These are phyloP conservation scores for Glyptemys insculpta DNA, from an alignment of 2,797 vertebrate species.

Conservation along the genomic window DNA sequence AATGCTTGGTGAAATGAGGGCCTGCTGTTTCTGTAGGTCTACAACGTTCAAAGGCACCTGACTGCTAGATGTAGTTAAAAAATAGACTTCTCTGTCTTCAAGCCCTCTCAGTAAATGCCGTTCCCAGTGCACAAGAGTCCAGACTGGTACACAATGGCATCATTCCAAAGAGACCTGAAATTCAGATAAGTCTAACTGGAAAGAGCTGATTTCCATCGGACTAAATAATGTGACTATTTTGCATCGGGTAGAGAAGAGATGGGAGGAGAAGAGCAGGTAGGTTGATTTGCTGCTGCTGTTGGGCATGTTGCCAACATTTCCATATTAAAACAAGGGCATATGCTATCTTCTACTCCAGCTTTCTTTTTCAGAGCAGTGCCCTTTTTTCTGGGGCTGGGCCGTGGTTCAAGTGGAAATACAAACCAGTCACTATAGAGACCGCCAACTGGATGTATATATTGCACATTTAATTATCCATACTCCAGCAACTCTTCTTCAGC, in stretches of 20 bases:
- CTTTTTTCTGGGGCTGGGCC: not conserved
- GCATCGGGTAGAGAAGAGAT: not conserved
- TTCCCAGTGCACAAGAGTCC: not conserved
- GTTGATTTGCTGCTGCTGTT: not conserved
- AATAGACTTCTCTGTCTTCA: conserved; percentile 8
- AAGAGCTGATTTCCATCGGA: not conserved
- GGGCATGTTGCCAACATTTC: not conserved
- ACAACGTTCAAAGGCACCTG: not conserved
- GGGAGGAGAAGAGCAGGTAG: not conserved
- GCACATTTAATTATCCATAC: not conserved
- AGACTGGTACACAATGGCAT: not conserved
- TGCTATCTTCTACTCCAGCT: not conserved
- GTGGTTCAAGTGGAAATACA: not conserved
- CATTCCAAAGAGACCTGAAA: not conserved
- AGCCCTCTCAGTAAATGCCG: not conserved
- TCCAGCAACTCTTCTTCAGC: not conserved
- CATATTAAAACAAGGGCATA: not conserved
- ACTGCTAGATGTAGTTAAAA: not conserved
- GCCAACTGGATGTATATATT: not conserved
- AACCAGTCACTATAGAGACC: not conserved
- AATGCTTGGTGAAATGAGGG: not conserved
- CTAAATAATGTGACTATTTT: not conserved
- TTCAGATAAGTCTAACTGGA: not conserved
- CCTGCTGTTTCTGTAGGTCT: not conserved
- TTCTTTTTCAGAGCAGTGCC: not conserved